These are phyloP conservation scores for Bothrops jararaca DNA, from an alignment of 2,113 vertebrate genomes.

Conservation along the genomic window DNA sequence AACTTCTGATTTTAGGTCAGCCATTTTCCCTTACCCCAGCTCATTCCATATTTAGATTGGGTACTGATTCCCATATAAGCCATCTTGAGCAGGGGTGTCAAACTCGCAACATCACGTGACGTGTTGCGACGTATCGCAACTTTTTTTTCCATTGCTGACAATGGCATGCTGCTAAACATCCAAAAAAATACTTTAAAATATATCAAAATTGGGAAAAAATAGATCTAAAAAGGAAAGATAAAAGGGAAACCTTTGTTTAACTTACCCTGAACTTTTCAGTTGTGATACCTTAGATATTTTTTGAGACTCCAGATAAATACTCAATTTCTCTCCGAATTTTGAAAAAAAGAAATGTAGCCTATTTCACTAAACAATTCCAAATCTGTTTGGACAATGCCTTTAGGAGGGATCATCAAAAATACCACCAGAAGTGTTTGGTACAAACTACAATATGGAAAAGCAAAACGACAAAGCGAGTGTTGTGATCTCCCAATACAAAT, in stretches of 20 bases:
- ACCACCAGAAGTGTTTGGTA: not conserved
- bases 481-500: not conserved
- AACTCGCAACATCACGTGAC: too few species aligned
- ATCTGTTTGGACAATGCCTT: not conserved
- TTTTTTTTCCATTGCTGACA: not conserved
- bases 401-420: not conserved
- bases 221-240: slow-evolving; percentile 46
- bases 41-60: not conserved
- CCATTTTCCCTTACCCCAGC: not conserved
- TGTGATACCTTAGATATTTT: not conserved
- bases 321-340: not conserved
- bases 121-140: too few species aligned
- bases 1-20: not conserved
- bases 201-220: not conserved
- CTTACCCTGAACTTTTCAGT: not conserved
- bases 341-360: not conserved
- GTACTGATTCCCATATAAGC: not conserved
- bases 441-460: not conserved
- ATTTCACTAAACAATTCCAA: not conserved
- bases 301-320: not conserved
- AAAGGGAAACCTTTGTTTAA: not conserved
- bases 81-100: not conserved
- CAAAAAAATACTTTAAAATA: not conserved
- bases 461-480: not conserved
- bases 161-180: not conserved